These are phyloP conservation scores for rat (Rattus norvegicus) DNA, from an alignment of 2,113 vertebrate genomes.

Conservation along the genomic window GRCr8 NC_086039.1:58424501-58425000, in stretches of 20 bases:
- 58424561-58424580: neutral
- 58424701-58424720: neutral
- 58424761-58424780: neutral
- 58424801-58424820: neutral
- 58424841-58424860: neutral
- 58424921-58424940: neutral
- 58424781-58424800: neutral
- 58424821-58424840: neutral
- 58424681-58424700: neutral
- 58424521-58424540: neutral
- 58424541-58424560: neutral
- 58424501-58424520: neutral
- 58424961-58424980: neutral
- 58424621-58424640: neutral
- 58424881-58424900: neutral
- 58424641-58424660: too few species aligned
- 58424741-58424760: neutral
- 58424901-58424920: neutral
- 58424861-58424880: neutral
- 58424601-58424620: neutral
- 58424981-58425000: neutral
- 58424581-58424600: neutral
- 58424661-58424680: neutral
- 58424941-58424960: neutral
- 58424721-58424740: neutral